A percentile compares a stretch with the other conserved stretches of the same genome.
These are phyloP conservation scores for Leucophenga montana DNA, from an alignment of 2,888 invertebrate species.

Conservation along the genomic window DNA sequence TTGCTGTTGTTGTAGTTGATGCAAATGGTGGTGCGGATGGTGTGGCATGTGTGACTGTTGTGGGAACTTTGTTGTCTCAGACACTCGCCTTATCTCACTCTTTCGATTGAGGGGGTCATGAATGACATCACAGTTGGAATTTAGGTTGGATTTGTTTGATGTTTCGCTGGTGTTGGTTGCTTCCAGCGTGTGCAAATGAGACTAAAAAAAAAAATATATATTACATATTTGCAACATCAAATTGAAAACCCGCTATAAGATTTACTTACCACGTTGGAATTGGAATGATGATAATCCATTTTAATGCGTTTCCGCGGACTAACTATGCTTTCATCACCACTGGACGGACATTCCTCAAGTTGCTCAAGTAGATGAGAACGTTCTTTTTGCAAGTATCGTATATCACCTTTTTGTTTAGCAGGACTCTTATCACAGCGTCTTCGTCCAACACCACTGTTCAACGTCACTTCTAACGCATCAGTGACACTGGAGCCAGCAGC, in stretches of 20 bases:
- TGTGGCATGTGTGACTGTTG: conserved; percentile 57
- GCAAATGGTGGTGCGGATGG: conserved; percentile 46
- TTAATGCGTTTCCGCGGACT: conserved; percentile 80
- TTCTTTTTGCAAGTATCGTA: conserved; percentile 81
- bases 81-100: conserved; percentile 75
- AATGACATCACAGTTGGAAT: conserved; percentile 73
- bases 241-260: background rate
- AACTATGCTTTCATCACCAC: conserved; percentile 78
- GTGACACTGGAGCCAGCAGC: conserved; percentile 37
- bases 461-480: conserved; percentile 59
- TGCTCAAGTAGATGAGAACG: conserved; percentile 81
- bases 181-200: conserved; percentile 58
- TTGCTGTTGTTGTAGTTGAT: conserved; percentile 53
- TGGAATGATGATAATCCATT: conserved; percentile 75
- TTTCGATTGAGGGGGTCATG: conserved; percentile 70
- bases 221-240: conserved; percentile 10
- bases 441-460: conserved; percentile 59
- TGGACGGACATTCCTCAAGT: conserved; percentile 81
- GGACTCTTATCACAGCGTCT: conserved; percentile 73
- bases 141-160: conserved; percentile 57
- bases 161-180: conserved; percentile 45
- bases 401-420: conserved; percentile 74
- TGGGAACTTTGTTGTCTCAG: conserved; percentile 69
- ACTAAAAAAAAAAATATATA: conserved; percentile 41
- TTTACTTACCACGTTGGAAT: conserved; percentile 66